Evolutionary conservation across 2,888 invertebrate species (phyloP), one percentile per base, ranked within the genome.

Genomic region (Hydraecia micacea): DNA sequence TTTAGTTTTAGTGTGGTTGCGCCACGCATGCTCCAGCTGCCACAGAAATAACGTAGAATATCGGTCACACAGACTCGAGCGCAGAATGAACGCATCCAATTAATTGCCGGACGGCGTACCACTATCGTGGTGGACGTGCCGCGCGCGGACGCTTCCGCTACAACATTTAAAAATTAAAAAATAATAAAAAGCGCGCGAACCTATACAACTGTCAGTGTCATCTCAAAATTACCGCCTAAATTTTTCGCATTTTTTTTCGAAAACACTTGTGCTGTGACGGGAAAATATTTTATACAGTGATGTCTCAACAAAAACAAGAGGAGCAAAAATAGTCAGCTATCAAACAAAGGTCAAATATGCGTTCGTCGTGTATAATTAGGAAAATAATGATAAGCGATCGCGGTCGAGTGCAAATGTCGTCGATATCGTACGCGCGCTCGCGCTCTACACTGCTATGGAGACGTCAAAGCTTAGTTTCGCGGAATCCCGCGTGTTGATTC

Each of bases 41-140:
- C 94, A 95, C 96, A 95, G 96, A 96, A 96, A 96, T 97, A 96
- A 96, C 96, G 95, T 93, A 89, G 95, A 96, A 97, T 96, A 96
- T 97, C 97, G 97, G 97, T 96, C 97, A 97, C 92, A 93, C 93
- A 93, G 95, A 94, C 94, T 93, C 95, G 79, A 89, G 92, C 87
- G 91, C 91, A 90, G 93, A 93, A 93, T 92, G 95, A 94, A 93
- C 94, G 94, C 94, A 93, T 93, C 92, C 92, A 93, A 94, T 96
- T 96, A 96, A 96, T 96, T 96, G 93, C 92, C 91, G 93, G 89
- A 92, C 92, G 91, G 90, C 91, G 90, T 92, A 94, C 85, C 95
- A 95, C 94, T 96, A 95, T 93, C 95, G 95, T 91, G 89, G 91
- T 91, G 95, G 93, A 91, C 94, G 94, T 91, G 92, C 92, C 92